phyloP scores from a whole-genome alignment of 1,140 invertebrate genomes.

The Globodera ellingtonae region DNA sequence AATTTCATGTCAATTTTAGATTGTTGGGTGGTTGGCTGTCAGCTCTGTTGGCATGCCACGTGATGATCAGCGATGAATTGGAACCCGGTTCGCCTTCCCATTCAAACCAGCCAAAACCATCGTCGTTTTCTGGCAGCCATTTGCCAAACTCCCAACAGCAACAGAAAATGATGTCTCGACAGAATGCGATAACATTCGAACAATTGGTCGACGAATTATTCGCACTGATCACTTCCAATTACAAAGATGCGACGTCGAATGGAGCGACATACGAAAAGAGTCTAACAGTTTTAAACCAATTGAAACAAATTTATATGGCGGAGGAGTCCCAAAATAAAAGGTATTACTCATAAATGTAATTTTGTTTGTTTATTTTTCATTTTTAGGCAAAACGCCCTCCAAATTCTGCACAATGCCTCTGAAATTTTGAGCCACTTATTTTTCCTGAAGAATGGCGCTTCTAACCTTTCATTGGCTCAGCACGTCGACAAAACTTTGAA shows the following conservation, averaged over 20 bases:
- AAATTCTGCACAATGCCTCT: conserved; percentile 14
- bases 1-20: no score
- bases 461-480: background rate
- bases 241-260: background rate
- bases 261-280: background rate
- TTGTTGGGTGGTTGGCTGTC: no score
- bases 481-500: conserved; percentile 2
- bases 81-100: background rate
- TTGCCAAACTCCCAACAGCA: background rate
- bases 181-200: background rate
- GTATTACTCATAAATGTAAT: background rate
- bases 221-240: background rate
- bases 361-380: background rate
- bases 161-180: background rate
- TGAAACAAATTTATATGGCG: background rate
- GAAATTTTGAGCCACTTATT: conserved; percentile 18
- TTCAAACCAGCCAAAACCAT: background rate
- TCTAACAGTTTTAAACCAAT: background rate
- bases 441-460: conserved; percentile 4
- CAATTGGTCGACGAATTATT: background rate
- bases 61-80: background rate
- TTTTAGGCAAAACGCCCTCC: conserved; percentile 8
- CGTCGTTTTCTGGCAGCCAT: background rate
- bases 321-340: conserved; percentile 1
- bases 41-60: no score